phyloP scores from a whole-genome alignment of 2,888 invertebrate genomes.

The Strigamia maritima region DNA sequence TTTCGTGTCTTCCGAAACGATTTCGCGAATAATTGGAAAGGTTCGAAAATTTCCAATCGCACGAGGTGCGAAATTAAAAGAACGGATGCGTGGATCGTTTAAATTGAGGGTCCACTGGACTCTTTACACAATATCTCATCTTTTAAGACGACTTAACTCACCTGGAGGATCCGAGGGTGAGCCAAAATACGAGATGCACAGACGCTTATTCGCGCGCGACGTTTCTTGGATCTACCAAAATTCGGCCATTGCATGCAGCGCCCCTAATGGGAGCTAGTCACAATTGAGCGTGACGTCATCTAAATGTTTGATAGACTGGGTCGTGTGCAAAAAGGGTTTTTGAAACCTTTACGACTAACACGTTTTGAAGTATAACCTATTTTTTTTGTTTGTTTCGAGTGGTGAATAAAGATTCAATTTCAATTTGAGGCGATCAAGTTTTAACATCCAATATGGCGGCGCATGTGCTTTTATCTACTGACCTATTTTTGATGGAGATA shows the following conservation, averaged over 20 bases:
- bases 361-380: background rate
- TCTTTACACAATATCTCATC: background rate
- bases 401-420: background rate
- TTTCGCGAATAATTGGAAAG: too few species aligned
- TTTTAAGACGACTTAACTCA: slow-evolving; percentile 7
- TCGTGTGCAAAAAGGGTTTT: slow-evolving; percentile 15
- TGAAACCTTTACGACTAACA: background rate
- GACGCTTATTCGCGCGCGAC: slow-evolving; percentile 10
- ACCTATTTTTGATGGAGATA: background rate
- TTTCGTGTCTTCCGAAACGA: background rate
- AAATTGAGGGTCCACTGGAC: background rate
- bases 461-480: background rate
- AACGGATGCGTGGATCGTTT: background rate
- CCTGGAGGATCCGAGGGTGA: background rate
- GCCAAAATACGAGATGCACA: slow-evolving; percentile 1
- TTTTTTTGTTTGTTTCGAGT: background rate
- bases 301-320: background rate
- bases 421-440: background rate
- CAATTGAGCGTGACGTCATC: background rate
- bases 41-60: background rate
- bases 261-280: background rate
- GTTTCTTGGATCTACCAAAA: background rate
- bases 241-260: slow-evolving; percentile 15
- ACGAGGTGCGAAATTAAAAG: background rate
- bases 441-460: background rate